Evolutionary conservation across 2,797 vertebrate genomes (phyloP).

Genomic region (Pelodytes ibericus): DNA sequence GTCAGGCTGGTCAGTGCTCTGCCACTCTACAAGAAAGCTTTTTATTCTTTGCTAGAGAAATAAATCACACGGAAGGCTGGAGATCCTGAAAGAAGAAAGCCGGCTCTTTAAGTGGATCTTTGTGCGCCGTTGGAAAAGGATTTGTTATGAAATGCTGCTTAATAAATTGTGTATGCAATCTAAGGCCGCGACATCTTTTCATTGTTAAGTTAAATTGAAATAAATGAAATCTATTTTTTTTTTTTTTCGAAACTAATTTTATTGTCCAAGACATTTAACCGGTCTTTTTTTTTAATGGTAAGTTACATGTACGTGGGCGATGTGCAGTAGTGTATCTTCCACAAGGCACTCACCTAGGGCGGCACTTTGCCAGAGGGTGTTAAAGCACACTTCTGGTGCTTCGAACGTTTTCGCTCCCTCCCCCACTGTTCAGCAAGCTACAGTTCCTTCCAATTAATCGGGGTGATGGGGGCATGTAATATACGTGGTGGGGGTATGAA

Average conservation of each 20-base stretch:
- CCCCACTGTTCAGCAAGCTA: too few relatives aligned
- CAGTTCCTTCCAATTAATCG: too few relatives aligned
- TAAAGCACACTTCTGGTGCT: too few relatives aligned
- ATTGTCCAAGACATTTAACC: not conserved
- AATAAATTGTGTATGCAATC: conserved; percentile 27
- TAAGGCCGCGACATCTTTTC: conserved; percentile 8
- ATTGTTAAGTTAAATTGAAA: not conserved
- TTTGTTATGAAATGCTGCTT: conserved; percentile 25
- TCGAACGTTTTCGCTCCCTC: too few relatives aligned
- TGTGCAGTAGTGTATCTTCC: too few relatives aligned
- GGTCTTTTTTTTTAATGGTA: not conserved
- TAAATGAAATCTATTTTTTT: too few relatives aligned
- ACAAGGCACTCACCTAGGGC: too few relatives aligned
- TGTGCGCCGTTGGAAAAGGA: conserved; percentile 22
- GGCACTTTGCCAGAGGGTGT: too few relatives aligned
- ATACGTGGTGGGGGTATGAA: too few relatives aligned
- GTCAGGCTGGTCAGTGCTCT: conserved; percentile 30
- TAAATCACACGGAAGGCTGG: conserved; percentile 42
- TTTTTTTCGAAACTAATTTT: too few relatives aligned
- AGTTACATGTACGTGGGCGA: too few relatives aligned
- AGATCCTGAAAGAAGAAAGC: conserved; percentile 40
- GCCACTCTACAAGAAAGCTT: conserved; percentile 41
- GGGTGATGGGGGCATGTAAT: too few relatives aligned
- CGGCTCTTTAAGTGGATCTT: conserved; percentile 38
- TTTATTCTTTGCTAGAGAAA: conserved; percentile 42